A percentile compares a stretch with the other conserved stretches of the same genome.
Evolutionary conservation across 92 coral and sea anemone genomes (phyloP).

Genomic region (Actinostola sp.): DNA sequence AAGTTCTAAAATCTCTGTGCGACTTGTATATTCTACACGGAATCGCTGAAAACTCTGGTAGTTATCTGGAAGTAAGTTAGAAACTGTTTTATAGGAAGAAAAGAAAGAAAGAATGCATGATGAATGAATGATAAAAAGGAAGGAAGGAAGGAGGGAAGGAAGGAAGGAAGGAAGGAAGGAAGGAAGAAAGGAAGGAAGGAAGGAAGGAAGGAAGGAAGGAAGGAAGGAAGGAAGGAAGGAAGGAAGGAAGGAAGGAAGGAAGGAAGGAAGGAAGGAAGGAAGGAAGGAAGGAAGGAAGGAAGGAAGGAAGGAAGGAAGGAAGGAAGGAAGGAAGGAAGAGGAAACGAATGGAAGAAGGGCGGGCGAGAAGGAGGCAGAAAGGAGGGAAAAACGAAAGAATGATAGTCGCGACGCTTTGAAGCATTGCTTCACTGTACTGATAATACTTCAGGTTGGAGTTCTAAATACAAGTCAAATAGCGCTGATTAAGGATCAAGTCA

Average conservation of each 20-base stretch:
- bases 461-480: constrained; percentile 47
- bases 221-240: not conserved
- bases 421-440: not conserved
- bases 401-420: not conserved
- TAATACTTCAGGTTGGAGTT: constrained; percentile 49
- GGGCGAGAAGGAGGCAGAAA: no score
- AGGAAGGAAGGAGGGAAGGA: no score
- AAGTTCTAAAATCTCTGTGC: constrained; percentile 62
- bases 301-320: constrained; percentile 7
- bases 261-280: constrained; percentile 13
- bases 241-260: constrained; percentile 6
- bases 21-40: constrained; percentile 73
- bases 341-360: no score
- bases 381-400: not conserved
- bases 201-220: not conserved
- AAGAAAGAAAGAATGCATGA: no score
- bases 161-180: no score
- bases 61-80: constrained; percentile 82
- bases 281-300: not conserved
- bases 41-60: constrained; percentile 72
- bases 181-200: no score
- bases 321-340: not conserved
- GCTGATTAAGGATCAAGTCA: constrained; percentile 54
- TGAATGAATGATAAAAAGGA: no score
- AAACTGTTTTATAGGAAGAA: no score